Base-by-base conservation (phyloP, 2,797 vertebrate species). In the Babyrousa celebensis region DNA sequence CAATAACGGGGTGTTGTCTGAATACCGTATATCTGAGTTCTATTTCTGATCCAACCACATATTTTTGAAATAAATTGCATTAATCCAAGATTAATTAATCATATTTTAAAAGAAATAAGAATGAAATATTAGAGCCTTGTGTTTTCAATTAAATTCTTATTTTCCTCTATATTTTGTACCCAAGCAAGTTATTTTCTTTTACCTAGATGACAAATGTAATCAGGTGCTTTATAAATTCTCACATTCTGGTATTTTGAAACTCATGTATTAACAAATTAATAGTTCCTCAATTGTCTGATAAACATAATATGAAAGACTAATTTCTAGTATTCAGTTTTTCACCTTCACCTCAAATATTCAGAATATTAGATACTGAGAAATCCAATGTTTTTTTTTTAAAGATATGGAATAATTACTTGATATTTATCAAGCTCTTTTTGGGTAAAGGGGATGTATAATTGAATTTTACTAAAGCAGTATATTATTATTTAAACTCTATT, bases 21-120 rank as follows among this genome's bases (percentile, higher is more conserved):
- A 80, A 85, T n/a, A 58, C 0, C 79, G 2, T 72, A 52, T 52
- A 83, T 27, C 12, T 92, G 7, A 2, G 5, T 72, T 92, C 62
- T 89, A 68, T 1, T 83, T 23, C 8, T 21, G 36, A 82, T 54
- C 14, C 20, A 75, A 27, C n/a, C 8, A 54, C 5, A 40, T 32
- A 1, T 63, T 54, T 96, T 97, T 84, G 29, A 93, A 75, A 72
- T 86, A 86, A 32, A 75, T 60, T 84, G 21, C 4, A 71, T 72
- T 4, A 86, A 85, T 82, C n/a, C 23, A 15, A 85, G 17, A 58
- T 56, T 77, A 25, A n/a, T n/a, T 91, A 75, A 91, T 72, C 0
- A 60, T 85, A 58, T 75, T 67, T 67, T 54, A 84, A 62, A 77
- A 0, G 11, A 89, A 94, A 91, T 43, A 77, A 78, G 10, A 79